These are phyloP conservation scores for Hydrocynus forskahlii DNA, from an alignment of 2,797 vertebrate species.

Conservation along the genomic window DNA sequence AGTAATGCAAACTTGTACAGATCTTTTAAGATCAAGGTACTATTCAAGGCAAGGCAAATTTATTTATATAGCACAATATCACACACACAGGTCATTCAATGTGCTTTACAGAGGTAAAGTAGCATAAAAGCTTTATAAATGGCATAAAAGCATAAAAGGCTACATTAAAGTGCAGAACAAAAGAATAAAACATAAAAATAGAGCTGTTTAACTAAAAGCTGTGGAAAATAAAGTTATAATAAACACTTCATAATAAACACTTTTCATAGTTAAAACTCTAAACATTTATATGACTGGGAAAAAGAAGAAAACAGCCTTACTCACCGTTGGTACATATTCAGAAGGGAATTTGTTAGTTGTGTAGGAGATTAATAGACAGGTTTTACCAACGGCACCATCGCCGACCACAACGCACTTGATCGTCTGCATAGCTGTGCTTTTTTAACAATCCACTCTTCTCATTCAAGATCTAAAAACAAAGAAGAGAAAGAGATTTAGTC, in stretches of 20 bases:
- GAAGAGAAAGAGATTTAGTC: not conserved
- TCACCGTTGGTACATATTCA: conserved; percentile 84
- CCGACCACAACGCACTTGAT: conserved; percentile 86
- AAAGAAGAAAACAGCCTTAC: conserved; percentile 39
- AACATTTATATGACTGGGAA: conserved; percentile 1
- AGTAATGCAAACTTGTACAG: not conserved
- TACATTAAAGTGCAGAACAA: too few relatives aligned
- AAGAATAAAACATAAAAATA: too few relatives aligned
- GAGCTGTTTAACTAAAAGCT: too few relatives aligned
- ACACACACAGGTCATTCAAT: too few relatives aligned
- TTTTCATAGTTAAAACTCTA: too few relatives aligned
- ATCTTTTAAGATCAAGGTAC: not conserved
- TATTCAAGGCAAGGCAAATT: not conserved
- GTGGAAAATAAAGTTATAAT: too few relatives aligned
- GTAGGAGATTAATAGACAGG: conserved; percentile 85
- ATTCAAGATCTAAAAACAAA: conserved; percentile 76
- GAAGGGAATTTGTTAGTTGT: conserved; percentile 86
- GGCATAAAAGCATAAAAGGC: too few relatives aligned
- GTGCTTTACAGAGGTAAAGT: too few relatives aligned
- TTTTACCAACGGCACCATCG: conserved; percentile 85
- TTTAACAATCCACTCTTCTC: conserved; percentile 71
- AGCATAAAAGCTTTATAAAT: too few relatives aligned
- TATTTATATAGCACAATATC: too few relatives aligned
- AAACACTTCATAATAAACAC: too few relatives aligned
- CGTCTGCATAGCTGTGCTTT: conserved; percentile 81